A percentile compares a stretch with the other conserved stretches of the same genome.
Conservation (phyloP, 2,888 invertebrate species). For the Nomada goodeniana region DNA sequence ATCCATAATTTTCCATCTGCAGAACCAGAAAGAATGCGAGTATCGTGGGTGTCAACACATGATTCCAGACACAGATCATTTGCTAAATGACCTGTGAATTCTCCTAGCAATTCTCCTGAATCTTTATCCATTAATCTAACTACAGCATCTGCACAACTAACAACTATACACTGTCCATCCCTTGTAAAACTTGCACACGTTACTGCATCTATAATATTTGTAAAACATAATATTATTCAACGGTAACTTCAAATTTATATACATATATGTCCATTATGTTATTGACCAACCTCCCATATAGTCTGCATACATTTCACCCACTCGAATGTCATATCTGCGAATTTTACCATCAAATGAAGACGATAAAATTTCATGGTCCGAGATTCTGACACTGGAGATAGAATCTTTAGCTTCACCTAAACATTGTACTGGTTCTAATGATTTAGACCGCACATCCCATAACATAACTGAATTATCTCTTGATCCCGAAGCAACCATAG, state of each 20-base stretch:
- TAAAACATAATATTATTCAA: neutral
- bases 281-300: conserved; percentile 89
- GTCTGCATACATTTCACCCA: conserved; percentile 93
- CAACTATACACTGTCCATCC: conserved; percentile 96
- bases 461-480: conserved; percentile 96
- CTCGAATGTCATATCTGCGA: conserved; percentile 95
- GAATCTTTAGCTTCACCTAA: conserved; percentile 98
- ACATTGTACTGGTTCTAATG: conserved; percentile 90
- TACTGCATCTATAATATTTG: conserved; percentile 87
- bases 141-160: conserved; percentile 93
- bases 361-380: conserved; percentile 95
- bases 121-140: conserved; percentile 95
- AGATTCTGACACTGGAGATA: conserved; percentile 91
- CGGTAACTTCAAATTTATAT: neutral
- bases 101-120: conserved; percentile 90
- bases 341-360: conserved; percentile 95
- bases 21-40: conserved; percentile 95
- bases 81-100: conserved; percentile 93
- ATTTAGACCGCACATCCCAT: conserved; percentile 93
- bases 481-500: conserved; percentile 96
- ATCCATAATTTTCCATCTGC: conserved; percentile 93
- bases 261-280: neutral
- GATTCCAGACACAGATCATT: conserved; percentile 95
- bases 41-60: conserved; percentile 93
- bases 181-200: conserved; percentile 94